Base-by-base conservation (phyloP, 2,888 invertebrate genomes). In the Gonocerus acuteangulatus region DNA sequence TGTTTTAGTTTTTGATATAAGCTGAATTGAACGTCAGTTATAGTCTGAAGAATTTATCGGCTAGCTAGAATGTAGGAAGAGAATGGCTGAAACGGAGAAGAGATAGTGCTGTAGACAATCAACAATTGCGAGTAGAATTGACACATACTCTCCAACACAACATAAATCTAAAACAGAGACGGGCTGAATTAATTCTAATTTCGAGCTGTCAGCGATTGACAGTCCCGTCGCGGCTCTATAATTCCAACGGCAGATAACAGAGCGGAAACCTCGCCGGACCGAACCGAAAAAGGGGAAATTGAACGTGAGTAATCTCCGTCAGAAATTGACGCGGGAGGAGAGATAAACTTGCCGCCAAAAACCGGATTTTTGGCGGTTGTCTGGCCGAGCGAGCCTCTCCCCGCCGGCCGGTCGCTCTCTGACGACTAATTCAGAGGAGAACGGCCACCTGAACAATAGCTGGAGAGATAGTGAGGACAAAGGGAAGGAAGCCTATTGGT, bases 251-350 rank as follows among this genome's bases (percentile, higher is more conserved):
- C 16, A 21, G 54, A 54, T 54, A 54, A 54, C 22, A 36, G 36
- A 18, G 15, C 36, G 54, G 54, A 42, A 42, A 21, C 15, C 15
- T 1, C 21, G 21, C 47, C 47, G 18, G 39, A 57, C 45, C 32
- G 47, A 27, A 27, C 57, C 39, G 48, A 57, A 54, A 54, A 54
- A 54, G 54, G 54, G 54, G 54, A 54, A 54, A 54, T 54, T 54
- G 54, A 54, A 54, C 54, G 54, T 9, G 54, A 54, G 54, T 54
- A 54, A 54, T 54, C 54, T 54, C 36, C 21, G 39, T 36, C 54
- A 39, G 21, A 36, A 54, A 54, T 54, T 54, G 54, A 54, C 39
- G 39, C 13, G 54, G 47, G 19, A 16, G 42, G 27, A 27, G 27
- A 27, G 27, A 27, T 27, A 27, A 27, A 27, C 27, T 27, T 27